Evolutionary conservation across 1,140 invertebrate species (phyloP).

Genomic region (Drosophila teissieri): DNA sequence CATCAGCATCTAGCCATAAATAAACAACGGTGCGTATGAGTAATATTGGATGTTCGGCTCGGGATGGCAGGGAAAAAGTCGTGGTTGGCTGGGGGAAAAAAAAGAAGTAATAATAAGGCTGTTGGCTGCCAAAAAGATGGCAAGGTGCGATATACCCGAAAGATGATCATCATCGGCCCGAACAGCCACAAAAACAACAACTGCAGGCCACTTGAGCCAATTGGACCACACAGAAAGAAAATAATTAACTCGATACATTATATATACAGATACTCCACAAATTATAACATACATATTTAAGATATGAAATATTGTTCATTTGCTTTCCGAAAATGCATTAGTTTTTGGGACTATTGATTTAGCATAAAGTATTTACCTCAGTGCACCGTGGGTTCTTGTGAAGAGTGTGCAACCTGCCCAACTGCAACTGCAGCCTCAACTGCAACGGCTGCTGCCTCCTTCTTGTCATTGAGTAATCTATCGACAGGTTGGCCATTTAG

Average conservation of each 20-base stretch:
- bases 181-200: slow-evolving; percentile 26
- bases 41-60: slow-evolving; percentile 57
- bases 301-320: not conserved
- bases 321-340: no score
- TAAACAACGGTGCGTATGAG: slow-evolving; percentile 80
- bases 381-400: slow-evolving; percentile 11
- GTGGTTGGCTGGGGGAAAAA: slow-evolving; percentile 44
- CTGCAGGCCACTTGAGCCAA: slow-evolving; percentile 37
- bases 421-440: slow-evolving; percentile 10
- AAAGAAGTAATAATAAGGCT: slow-evolving; percentile 54
- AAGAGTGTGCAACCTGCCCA: slow-evolving; percentile 33
- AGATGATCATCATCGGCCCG: slow-evolving; percentile 63
- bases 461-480: slow-evolving; percentile 84
- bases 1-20: slow-evolving; percentile 60
- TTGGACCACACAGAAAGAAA: slow-evolving; percentile 28
- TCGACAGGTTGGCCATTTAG: slow-evolving; percentile 77
- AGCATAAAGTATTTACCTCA: not conserved
- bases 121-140: slow-evolving; percentile 71
- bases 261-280: no score
- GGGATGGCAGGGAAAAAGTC: slow-evolving; percentile 40
- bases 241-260: not conserved
- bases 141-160: slow-evolving; percentile 65
- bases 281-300: no score
- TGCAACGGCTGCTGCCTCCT: slow-evolving; percentile 28
- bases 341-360: not conserved